Evolutionary conservation across 2,113 vertebrate genomes (phyloP), one percentile per base, ranked within the genome.

Genomic region (Peromyscus maniculatus): DNA sequence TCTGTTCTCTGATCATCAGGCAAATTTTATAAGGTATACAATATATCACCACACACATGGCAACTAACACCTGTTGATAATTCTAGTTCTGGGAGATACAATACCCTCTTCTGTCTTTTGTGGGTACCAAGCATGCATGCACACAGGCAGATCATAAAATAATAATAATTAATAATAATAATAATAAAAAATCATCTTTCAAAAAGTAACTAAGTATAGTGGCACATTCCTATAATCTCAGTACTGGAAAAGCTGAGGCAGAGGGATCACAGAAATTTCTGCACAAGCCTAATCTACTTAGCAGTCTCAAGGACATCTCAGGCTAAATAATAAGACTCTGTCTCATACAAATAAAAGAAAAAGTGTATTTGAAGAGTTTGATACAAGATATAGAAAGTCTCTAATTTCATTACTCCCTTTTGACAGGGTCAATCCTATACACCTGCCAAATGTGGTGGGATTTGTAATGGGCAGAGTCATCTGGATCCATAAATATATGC

Each of bases 401-500:
- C 55, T 78, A 87, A 96, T 95, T 67, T 4, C 3, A 33, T 49
- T n/a, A 49, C 78, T 93, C 96, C 26, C 79, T 95, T 94, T 74
- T 62, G 39, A 43, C 11, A 11, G 10, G 36, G 28, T 91, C 36
- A 74, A 13, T 80, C 17, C 46, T 93, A 77, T 5, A 43, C 15
- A 93, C 1, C 39, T 94, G 59, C 3, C 33, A 86, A 3, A 52
- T 71, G 10, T 57, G 26, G 10, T 46, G 84, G 39, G 16, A 72
- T 55, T 46, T 55, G 26, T 52, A 78, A n/a, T 74, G 86, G 10
- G 26, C 22, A 59, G 33, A 46, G 15, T 75, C 43, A 55, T 55
- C 46, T 12, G 64, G n/a, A 59, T 36, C 64, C n/a, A 11, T 59
- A n/a, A 2, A 36, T 87, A 3, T 11, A 39, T 5, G 88, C 39